Evolutionary conservation across 1,140 invertebrate genomes (phyloP).

Genomic region (Sarcophaga bullata): DNA sequence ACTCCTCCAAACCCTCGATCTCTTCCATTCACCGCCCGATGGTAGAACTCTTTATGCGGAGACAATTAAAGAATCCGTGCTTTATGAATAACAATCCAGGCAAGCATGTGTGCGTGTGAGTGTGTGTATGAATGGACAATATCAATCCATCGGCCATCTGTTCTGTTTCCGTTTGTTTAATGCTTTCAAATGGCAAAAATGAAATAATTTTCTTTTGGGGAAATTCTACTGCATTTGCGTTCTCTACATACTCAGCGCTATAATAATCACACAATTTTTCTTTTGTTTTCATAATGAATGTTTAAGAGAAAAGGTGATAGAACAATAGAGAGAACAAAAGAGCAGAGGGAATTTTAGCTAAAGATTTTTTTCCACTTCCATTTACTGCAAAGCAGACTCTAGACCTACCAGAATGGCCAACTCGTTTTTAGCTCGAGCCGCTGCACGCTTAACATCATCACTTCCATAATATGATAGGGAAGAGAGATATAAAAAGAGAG

Average conservation of each 20-base stretch:
- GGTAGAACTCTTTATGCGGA: too few relatives aligned
- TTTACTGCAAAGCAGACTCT: too few relatives aligned
- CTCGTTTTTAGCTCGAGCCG: too few relatives aligned
- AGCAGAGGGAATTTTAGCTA: too few relatives aligned
- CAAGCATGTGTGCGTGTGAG: background rate
- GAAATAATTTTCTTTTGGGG: background rate
- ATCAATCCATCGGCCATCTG: conserved; percentile 45
- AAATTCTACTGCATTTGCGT: background rate
- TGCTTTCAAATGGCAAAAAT: background rate
- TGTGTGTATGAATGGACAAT: conserved; percentile 28
- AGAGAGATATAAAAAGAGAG: too few relatives aligned
- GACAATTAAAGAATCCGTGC: conserved; percentile 19
- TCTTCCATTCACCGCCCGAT: too few relatives aligned
- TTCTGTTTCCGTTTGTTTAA: conserved; percentile 42
- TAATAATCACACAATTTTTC: background rate
- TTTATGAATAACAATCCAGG: background rate
- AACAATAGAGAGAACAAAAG: too few relatives aligned
- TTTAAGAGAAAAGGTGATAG: background rate
- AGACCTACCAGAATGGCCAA: too few relatives aligned
- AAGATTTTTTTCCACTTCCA: too few relatives aligned
- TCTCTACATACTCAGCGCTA: background rate
- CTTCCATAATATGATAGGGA: too few relatives aligned
- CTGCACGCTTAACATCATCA: too few relatives aligned
- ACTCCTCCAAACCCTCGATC: background rate
- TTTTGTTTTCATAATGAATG: background rate